These are phyloP conservation scores for Leptopterna dolabrata DNA, from an alignment of 2,888 invertebrate species.

Conservation along the genomic window DNA sequence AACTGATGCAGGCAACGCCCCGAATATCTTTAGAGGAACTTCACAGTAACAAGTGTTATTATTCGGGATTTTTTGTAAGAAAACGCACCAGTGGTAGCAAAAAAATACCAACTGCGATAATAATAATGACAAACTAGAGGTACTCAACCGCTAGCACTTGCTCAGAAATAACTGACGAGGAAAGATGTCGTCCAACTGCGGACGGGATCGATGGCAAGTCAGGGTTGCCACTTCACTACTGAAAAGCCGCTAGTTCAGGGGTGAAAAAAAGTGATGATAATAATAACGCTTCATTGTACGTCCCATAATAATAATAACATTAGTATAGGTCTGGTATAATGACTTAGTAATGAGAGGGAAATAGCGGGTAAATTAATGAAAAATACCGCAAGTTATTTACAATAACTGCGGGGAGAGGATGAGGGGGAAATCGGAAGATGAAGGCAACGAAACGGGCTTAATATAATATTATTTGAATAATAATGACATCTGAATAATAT, in stretches of 20 bases:
- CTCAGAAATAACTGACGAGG: neutral
- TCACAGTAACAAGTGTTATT: neutral
- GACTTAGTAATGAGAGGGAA: too few species aligned
- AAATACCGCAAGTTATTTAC: too few species aligned
- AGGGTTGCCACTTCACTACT: neutral
- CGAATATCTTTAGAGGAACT: neutral
- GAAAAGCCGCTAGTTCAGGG: neutral
- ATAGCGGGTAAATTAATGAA: too few species aligned
- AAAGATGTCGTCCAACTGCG: conserved; percentile 3
- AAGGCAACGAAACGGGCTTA: too few species aligned
- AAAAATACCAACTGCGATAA: neutral
- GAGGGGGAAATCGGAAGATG: too few species aligned
- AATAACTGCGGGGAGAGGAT: too few species aligned
- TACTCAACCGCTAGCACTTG: neutral
- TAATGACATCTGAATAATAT: too few species aligned
- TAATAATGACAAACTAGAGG: neutral
- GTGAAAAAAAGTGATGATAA: neutral
- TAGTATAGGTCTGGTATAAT: too few species aligned
- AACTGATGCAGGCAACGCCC: neutral
- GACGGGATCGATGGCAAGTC: conserved; percentile 13
- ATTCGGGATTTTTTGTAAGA: neutral
- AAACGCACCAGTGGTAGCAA: neutral
- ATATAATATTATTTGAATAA: too few species aligned
- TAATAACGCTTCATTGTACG: too few species aligned
- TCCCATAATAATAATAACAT: too few species aligned